A percentile compares a stretch with the other conserved stretches of the same genome.
Evolutionary conservation across 1,140 invertebrate species (phyloP).

Genomic region (Apocrypta bakeri): DNA sequence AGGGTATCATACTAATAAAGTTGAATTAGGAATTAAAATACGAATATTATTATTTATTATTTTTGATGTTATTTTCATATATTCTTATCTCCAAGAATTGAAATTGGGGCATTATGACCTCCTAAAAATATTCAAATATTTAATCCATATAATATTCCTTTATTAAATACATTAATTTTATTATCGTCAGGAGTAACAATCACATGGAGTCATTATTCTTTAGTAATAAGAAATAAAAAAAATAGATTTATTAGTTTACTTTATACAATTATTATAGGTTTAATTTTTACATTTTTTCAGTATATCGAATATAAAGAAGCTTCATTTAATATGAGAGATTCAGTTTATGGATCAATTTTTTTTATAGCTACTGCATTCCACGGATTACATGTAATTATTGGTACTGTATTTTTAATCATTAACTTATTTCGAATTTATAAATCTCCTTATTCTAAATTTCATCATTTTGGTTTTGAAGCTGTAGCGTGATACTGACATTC

Average conservation of each 20-base stretch:
- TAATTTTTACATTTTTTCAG: constrained; percentile 76
- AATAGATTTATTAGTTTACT: constrained; percentile 77
- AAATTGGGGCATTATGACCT: too few relatives aligned
- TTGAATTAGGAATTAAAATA: constrained; percentile 74
- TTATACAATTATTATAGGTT: constrained; percentile 76
- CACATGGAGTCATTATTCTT: constrained; percentile 83
- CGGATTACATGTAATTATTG: constrained; percentile 83
- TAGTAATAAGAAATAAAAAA: constrained; percentile 74
- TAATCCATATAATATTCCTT: too few relatives aligned
- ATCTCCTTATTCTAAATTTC: constrained; percentile 77
- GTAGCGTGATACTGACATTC: constrained; percentile 84
- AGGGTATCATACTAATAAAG: constrained; percentile 72
- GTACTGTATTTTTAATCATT: constrained; percentile 78
- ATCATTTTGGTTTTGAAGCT: constrained; percentile 83
- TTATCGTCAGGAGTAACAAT: constrained; percentile 81
- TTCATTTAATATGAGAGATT: constrained; percentile 77
- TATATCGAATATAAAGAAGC: constrained; percentile 72
- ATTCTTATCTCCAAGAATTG: too few relatives aligned
- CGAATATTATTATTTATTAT: constrained; percentile 81
- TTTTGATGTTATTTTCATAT: too few relatives aligned
- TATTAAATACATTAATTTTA: constrained; percentile 81
- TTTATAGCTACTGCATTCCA: constrained; percentile 84
- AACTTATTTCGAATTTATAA: constrained; percentile 75
- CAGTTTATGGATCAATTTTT: constrained; percentile 80
- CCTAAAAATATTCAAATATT: too few relatives aligned